Evolutionary conservation across 1,140 invertebrate genomes (phyloP), one percentile per base, ranked within the genome.

Genomic region (Stegodyphus dumicola): DNA sequence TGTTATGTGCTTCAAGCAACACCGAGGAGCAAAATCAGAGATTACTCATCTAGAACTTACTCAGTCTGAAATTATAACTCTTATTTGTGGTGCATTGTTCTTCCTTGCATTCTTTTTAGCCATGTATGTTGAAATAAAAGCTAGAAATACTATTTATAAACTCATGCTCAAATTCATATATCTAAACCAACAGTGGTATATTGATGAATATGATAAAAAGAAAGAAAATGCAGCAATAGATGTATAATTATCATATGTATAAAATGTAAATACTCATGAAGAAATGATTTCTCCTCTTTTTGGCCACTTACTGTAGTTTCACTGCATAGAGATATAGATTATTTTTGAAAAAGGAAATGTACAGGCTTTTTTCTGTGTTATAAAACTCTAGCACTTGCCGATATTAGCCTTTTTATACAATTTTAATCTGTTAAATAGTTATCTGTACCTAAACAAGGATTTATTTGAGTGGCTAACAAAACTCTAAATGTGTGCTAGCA

Each of bases 81-180:
- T 93, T n/a, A 90, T 91, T 6, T 92, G 92, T 88, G 92, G 92
- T 2, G 91, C 92, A 15, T 89, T 92, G 54, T 93, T 93, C 88
- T 93, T 93, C 88, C 90, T 92, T 18, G 91, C 92, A 5, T 93
- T 93, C 87, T 93, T 93, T 88, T 89, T 93, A 13, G 92, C 92
- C 53, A 93, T 93, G 92, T 92, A 92, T 86, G 92, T 92, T 17
- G 92, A 93, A 88, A 92, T 93, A 18, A 93, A 93, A 87, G 92
- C 92, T 13, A 89, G 90, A 70, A 90, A 92, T 87, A 92, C 92
- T 6, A 88, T 92, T n/a, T 92, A 92, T 87, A 90, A 92, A 79
- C 89, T 92, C 6, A 88, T 91, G 80, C 88, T 90, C 65, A 90
- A 91, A 78, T 92, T 92, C 87, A 87, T 93, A 60, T 90, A 90